Percentiles rank a stretch among this genome's conserved stretches.
Evolutionary conservation across 2,113 vertebrate genomes (phyloP).

Genomic region (Scomber scombrus): DNA sequence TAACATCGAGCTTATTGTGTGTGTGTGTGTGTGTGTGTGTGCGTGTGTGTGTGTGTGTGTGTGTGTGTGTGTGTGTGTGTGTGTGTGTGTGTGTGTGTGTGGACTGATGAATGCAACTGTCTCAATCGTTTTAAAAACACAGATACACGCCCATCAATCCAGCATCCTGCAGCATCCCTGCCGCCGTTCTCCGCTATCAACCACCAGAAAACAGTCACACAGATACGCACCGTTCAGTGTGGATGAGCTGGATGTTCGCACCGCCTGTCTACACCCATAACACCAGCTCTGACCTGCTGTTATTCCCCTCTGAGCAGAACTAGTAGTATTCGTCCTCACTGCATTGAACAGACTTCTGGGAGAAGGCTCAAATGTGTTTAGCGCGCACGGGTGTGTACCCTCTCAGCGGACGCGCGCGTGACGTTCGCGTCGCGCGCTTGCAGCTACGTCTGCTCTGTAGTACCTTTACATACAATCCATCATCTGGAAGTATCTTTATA

Average conservation of each 20-base stretch:
- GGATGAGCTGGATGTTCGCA: not conserved
- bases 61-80: no score
- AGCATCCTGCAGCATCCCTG: not conserved
- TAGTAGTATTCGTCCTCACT: not conserved
- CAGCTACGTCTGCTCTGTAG: no score
- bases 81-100: no score
- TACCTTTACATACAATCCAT: no score
- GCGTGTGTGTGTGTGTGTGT: no score
- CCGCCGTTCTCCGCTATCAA: no score
- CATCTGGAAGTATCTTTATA: no score
- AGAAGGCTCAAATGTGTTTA: not conserved
- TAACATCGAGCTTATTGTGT: no score
- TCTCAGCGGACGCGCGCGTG: constrained; percentile 11
- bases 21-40: no score
- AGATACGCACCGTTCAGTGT: not conserved
- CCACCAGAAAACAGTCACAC: not conserved
- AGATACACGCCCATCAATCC: not conserved
- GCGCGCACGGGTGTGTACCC: not conserved
- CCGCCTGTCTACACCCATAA: no score
- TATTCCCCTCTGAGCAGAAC: not conserved
- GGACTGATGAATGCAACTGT: not conserved
- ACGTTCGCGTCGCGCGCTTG: not conserved
- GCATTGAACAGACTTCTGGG: not conserved
- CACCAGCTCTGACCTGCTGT: not conserved
- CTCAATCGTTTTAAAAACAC: not conserved